phyloP scores from a whole-genome alignment of 2,888 invertebrate species.

The Lysandra bellargus region DNA sequence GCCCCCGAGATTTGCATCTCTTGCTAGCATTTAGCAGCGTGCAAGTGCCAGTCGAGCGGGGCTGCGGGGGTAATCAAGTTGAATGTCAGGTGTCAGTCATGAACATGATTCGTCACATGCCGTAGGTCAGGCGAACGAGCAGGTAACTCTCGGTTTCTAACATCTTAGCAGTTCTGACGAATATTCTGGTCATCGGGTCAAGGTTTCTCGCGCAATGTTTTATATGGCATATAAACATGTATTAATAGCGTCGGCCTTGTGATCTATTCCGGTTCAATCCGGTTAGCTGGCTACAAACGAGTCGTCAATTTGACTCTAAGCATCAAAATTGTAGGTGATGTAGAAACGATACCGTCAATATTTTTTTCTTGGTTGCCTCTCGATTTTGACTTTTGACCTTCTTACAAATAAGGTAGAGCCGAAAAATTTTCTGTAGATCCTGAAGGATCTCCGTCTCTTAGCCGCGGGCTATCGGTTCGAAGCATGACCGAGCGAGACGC shows the following conservation, averaged over 20 bases:
- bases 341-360: not conserved
- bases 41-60: not conserved
- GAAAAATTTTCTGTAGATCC: not conserved
- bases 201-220: slow-evolving; percentile 4
- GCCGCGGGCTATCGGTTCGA: not conserved
- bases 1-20: not conserved
- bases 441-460: not conserved
- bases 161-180: not conserved
- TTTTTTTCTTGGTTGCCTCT: not conserved
- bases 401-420: not conserved
- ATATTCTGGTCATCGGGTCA: slow-evolving; percentile 14
- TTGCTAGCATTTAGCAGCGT: not conserved
- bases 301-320: not conserved
- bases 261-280: slow-evolving; percentile 4
- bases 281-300: not conserved
- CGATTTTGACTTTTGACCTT: not conserved
- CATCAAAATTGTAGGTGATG: not conserved
- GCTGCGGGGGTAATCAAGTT: not conserved
- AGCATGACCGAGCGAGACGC: not conserved
- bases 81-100: not conserved
- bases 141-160: slow-evolving; percentile 6
- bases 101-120: not conserved
- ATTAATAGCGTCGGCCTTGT: slow-evolving; percentile 12
- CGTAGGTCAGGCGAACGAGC: not conserved
- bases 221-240: slow-evolving; percentile 19